Evolutionary conservation across 2,113 vertebrate genomes (phyloP).

Genomic region (Pterocles burchelli): DNA sequence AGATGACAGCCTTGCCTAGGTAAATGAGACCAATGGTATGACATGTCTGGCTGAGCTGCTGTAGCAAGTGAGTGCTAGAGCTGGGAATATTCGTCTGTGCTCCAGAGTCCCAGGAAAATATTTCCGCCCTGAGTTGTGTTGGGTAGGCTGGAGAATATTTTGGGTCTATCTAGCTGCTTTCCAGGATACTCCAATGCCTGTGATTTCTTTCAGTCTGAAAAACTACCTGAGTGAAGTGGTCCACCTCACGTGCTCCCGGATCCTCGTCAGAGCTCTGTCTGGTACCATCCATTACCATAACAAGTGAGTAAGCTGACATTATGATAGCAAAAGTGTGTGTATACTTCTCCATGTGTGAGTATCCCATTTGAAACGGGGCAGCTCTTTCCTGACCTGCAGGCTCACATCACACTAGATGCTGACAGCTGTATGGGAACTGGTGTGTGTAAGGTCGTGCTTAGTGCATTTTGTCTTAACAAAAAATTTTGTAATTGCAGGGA

Average conservation of each 20-base stretch:
- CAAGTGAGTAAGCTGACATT: constrained; percentile 77
- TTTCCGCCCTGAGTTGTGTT: not conserved
- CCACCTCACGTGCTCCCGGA: constrained; percentile 91
- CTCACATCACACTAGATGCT: not conserved
- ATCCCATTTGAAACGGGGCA: not conserved
- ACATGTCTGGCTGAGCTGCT: not conserved
- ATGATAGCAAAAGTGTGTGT: fast-evolving
- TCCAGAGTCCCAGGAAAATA: not conserved
- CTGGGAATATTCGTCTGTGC: not conserved
- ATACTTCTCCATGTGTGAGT: fast-evolving
- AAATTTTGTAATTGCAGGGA: constrained; percentile 77
- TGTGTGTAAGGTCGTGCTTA: not conserved
- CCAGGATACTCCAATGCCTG: not conserved
- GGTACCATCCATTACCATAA: constrained; percentile 91
- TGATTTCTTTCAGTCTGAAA: constrained; percentile 78
- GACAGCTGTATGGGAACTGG: not conserved
- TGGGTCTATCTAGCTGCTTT: not conserved
- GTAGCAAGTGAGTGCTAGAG: not conserved
- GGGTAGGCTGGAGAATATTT: not conserved
- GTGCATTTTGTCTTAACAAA: not conserved
- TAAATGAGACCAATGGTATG: not conserved
- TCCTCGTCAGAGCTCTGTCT: constrained; percentile 90
- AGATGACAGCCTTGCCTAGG: not conserved
- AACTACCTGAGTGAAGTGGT: constrained; percentile 88
- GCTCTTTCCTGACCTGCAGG: not conserved